Evolutionary conservation across 2,888 invertebrate genomes (phyloP), one percentile per base, ranked within the genome.

Genomic region (Chrysopilus asiliformis): DNA sequence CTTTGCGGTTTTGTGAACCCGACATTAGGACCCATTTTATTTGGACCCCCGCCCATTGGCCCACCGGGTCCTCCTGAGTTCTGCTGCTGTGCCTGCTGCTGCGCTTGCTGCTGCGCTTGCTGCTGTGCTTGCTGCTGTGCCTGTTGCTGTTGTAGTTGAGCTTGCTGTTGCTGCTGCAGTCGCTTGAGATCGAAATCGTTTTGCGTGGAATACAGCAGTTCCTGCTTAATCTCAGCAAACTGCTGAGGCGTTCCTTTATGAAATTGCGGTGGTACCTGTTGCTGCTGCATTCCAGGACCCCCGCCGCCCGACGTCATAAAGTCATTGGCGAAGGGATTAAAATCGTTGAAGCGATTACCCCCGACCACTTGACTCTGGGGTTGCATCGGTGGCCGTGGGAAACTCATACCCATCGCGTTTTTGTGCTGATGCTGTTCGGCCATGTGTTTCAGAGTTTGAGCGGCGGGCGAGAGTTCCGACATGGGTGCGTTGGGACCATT

Each of bases 401-500:
- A 71, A 32, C 53, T 60, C 60, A 76, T 66, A 2, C 80, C 79
- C 57, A 78, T 68, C 47, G 76, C 77, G 45, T 72, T 76, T 57
- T 82, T 81, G 63, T 86, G 87, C 65, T 91, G 91, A 64, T 93
- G 93, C 60, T 93, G 93, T 58, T 93, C 91, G 25, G 93, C 93
- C 91, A 93, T 91, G 54, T 93, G 91, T 58, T 93, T 93, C 35
- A 94, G 68, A 1, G 91, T 93, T 66, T 93, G 90, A 32, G 93
- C 91, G 1, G 94, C 94, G 16, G 91, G 85, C 41, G 89, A 87
- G 59, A 84, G 69, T 58, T 86, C 85, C 50, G 54, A 68, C 76
- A 39, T 69, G 55, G 45, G 70, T 65, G 44, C 72, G 70, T 15
- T 70, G 62, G 53, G 52, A n/a, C 53, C 53, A 43, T 51, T 53